Evolutionary conservation across 2,888 invertebrate species (phyloP).

Genomic region (Ptychoptera albimana): DNA sequence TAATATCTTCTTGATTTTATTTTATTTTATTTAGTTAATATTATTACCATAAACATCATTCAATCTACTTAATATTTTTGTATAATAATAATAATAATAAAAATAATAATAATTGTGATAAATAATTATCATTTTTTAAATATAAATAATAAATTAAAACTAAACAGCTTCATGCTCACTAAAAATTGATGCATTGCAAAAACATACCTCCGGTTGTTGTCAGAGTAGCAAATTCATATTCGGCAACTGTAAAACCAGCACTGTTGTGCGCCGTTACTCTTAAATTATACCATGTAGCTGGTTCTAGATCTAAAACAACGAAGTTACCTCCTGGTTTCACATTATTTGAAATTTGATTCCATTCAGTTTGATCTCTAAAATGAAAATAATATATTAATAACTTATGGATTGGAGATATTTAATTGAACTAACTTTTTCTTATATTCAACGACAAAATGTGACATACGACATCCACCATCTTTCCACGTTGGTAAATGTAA

Average conservation of each 20-base stretch:
- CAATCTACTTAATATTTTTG: background rate
- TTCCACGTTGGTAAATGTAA: constrained; percentile 87
- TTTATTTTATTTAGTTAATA: too few relatives aligned
- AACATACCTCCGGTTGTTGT: constrained; percentile 82
- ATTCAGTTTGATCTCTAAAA: constrained; percentile 62
- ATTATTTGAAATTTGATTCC: constrained; percentile 89
- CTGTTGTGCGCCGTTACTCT: constrained; percentile 88
- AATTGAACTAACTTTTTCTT: constrained; percentile 62
- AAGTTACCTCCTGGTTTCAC: constrained; percentile 84
- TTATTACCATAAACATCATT: too few relatives aligned
- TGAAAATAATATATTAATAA: too few relatives aligned
- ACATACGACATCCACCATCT: constrained; percentile 89
- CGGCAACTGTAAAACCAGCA: constrained; percentile 88
- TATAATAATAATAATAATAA: too few relatives aligned
- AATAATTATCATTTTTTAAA: background rate
- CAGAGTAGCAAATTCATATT: constrained; percentile 89
- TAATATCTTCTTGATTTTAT: too few relatives aligned
- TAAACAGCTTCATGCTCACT: background rate
- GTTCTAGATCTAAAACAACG: constrained; percentile 77
- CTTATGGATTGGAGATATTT: background rate
- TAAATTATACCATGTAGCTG: constrained; percentile 86
- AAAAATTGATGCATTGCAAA: constrained; percentile 4
- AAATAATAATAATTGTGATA: background rate
- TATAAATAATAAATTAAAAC: background rate
- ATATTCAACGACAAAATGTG: constrained; percentile 87